phyloP scores from a whole-genome alignment of 2,113 vertebrate species.

The Microtus pennsylvanicus region DNA sequence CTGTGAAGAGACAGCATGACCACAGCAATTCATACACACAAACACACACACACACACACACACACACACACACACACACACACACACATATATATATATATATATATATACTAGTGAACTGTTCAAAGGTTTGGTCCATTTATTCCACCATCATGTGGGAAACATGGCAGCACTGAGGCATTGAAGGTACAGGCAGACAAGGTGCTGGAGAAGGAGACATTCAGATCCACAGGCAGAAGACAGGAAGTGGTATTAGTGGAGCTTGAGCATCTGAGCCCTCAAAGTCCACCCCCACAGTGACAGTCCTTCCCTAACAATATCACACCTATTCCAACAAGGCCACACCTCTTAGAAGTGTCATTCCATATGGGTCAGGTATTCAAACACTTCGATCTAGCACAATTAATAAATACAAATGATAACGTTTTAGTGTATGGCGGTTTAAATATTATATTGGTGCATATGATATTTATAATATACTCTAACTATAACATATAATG shows the following conservation, averaged over 20 bases:
- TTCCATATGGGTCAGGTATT: background rate
- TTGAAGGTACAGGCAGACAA: background rate
- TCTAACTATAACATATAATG: background rate
- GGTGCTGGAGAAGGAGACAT: background rate
- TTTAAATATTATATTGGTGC: background rate
- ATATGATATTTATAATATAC: background rate
- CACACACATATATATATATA: too few relatives aligned
- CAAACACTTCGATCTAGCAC: background rate
- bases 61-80: too few relatives aligned
- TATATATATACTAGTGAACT: too few relatives aligned
- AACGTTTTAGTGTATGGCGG: background rate
- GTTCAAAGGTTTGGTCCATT: background rate
- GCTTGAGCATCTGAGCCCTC: background rate
- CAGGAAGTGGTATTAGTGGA: rapidly evolving
- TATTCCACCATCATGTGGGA: background rate
- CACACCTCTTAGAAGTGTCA: background rate
- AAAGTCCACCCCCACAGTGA: background rate
- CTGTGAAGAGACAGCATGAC: background rate
- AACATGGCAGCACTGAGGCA: too few relatives aligned
- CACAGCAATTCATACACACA: background rate
- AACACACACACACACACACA: too few relatives aligned
- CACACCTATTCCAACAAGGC: background rate
- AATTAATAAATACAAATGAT: background rate
- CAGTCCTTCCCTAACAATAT: background rate
- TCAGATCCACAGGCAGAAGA: background rate